Conservation (phyloP, 2,113 vertebrate genomes). For the Syngnathus floridae region DNA sequence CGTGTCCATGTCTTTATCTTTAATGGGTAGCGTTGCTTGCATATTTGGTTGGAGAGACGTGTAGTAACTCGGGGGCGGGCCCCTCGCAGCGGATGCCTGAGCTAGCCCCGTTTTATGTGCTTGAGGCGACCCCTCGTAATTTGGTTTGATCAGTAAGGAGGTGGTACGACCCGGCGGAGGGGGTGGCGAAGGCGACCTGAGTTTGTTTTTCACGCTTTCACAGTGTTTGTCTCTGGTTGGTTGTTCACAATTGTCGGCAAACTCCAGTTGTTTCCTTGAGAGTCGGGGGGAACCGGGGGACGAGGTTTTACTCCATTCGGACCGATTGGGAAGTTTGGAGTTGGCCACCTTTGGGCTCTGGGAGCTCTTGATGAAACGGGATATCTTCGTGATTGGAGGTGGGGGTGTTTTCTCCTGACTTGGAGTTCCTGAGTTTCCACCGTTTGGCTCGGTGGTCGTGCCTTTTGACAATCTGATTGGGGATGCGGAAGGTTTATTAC, state of each 20-base stretch:
- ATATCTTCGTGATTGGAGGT: constrained; percentile 69
- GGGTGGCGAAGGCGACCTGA: constrained; percentile 73
- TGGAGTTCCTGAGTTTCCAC: constrained; percentile 40
- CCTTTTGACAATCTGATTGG: constrained; percentile 67
- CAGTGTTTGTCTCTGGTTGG: constrained; percentile 74
- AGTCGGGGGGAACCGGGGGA: constrained; percentile 61
- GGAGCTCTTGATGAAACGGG: constrained; percentile 67
- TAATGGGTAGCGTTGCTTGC: constrained; percentile 67
- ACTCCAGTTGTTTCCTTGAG: constrained; percentile 58
- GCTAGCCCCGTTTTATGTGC: constrained; percentile 57
- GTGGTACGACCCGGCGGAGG: constrained; percentile 78
- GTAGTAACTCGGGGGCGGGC: constrained; percentile 64
- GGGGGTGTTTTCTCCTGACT: constrained; percentile 69
- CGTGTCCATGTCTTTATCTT: constrained; percentile 62
- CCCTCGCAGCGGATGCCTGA: constrained; percentile 62
- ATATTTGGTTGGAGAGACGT: constrained; percentile 66
- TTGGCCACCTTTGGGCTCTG: constrained; percentile 57
- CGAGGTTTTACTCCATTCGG: constrained; percentile 52
- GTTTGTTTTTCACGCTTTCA: constrained; percentile 60
- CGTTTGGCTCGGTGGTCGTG: constrained; percentile 38
- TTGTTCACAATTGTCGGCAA: constrained; percentile 60
- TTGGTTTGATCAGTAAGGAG: constrained; percentile 78
- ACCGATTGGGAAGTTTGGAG: constrained; percentile 58
- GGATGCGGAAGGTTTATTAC: constrained; percentile 65
- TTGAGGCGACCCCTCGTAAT: constrained; percentile 67